Percentiles rank a stretch among this genome's conserved stretches.
Conservation (phyloP, 2,888 invertebrate species). For the Cabera pusaria region DNA sequence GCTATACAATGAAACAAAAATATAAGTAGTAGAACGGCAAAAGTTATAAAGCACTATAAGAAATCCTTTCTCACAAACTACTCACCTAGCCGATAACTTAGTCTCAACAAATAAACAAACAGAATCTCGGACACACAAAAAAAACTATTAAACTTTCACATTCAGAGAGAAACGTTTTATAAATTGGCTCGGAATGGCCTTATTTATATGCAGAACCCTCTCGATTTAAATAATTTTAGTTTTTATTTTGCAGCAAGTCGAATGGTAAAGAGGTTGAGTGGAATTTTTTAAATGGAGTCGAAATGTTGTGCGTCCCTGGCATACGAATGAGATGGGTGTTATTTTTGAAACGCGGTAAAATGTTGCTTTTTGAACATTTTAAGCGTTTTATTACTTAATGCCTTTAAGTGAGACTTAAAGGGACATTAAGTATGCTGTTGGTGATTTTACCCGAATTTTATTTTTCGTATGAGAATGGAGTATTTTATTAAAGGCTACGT, state of each 20-base stretch:
- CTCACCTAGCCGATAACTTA: too few species aligned
- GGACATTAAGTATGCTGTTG: background rate
- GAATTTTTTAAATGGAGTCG: constrained; percentile 14
- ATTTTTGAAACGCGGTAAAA: constrained; percentile 5
- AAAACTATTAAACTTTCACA: too few species aligned
- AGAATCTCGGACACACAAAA: too few species aligned
- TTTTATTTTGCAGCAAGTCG: constrained; percentile 4
- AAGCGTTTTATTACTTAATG: constrained; percentile 1
- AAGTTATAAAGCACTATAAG: too few species aligned
- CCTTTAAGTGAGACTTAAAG: background rate
- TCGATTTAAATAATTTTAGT: constrained; percentile 1
- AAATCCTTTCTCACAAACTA: too few species aligned
- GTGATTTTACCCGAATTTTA: background rate
- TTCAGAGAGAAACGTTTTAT: too few species aligned
- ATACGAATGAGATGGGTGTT: constrained; percentile 6
- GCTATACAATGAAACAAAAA: too few species aligned
- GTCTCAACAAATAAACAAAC: too few species aligned
- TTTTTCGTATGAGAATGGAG: background rate
- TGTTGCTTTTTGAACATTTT: background rate
- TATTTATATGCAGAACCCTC: constrained; percentile 2
- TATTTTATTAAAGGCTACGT: background rate
- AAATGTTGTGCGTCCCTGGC: constrained; percentile 12
- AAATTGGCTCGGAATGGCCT: background rate
- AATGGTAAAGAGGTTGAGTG: constrained; percentile 2
- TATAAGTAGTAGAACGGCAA: too few species aligned